Base-by-base conservation (phyloP, 1,140 invertebrate genomes). In the Xylocopa sonorina region DNA sequence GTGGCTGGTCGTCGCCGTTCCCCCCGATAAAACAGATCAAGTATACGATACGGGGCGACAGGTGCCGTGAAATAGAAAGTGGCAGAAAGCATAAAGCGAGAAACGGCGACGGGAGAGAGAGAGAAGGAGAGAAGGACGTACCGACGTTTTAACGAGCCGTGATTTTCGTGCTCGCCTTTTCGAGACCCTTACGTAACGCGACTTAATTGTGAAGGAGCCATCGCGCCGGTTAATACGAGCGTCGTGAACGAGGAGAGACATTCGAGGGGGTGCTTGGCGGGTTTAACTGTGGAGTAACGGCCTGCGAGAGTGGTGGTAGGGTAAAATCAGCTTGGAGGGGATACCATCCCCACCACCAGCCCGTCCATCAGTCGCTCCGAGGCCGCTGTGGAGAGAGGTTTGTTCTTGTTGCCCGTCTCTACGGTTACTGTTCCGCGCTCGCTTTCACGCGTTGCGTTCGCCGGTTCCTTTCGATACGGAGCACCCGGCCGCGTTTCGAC, bases 181-280 rank as follows among this genome's bases (percentile, higher is more conserved):
- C 86, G 78, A 82, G 84, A 85, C 79, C 85, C 91, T 92, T 91
- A 91, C 90, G 91, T 92, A 92, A 92, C 92, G 90, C 89, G 91
- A 90, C 91, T 89, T 92, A 92, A 92, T 92, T 92, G 91, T 91
- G 89, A 93, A 92, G 91, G 90, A 92, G 90, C 90, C 91, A 92
- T 92, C 92, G 91, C 89, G 87, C 89, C 91, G 88, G 90, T 92
- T 93, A 92, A 92, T 92, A 89, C 89, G 89, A 87, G 84, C 86
- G 76, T 80, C 46, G 83, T 76, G 83, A 55, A 87, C 76, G 87
- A 80, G 67, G 80, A 78, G 81, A 82, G 82, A 82, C 79, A 84
- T 86, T 86, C 83, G 84, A 86, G 84, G 84, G 83, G 84, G 78
- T 86, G 84, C 84, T 86, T 85, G 84, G 84, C 69, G 84, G 83